These are phyloP conservation scores for rabbit (Oryctolagus cuniculus) DNA, from an alignment of 2,113 vertebrate species.

Conservation along the genomic window mOryCun1.1 NC_091450.1:46709001-46709500, in stretches of 20 bases:
- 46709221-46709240: too few relatives aligned
- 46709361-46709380: background rate
- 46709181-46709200: background rate
- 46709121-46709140: background rate
- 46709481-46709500: background rate
- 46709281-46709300: too few relatives aligned
- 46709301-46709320: too few relatives aligned
- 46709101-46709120: background rate
- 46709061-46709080: background rate
- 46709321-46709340: too few relatives aligned
- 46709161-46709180: background rate
- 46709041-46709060: background rate
- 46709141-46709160: background rate
- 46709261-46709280: too few relatives aligned
- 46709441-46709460: slow-evolving; percentile 22
- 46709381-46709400: background rate
- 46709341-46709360: too few relatives aligned
- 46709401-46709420: background rate
- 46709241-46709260: too few relatives aligned
- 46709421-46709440: background rate
- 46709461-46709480: background rate
- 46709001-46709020: background rate
- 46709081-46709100: background rate
- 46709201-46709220: background rate
- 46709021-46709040: background rate